A percentile compares a stretch with the other conserved stretches of the same genome.
Evolutionary conservation across 2,113 vertebrate species (phyloP).

Genomic region (Leptobrachium leishanense): DNA sequence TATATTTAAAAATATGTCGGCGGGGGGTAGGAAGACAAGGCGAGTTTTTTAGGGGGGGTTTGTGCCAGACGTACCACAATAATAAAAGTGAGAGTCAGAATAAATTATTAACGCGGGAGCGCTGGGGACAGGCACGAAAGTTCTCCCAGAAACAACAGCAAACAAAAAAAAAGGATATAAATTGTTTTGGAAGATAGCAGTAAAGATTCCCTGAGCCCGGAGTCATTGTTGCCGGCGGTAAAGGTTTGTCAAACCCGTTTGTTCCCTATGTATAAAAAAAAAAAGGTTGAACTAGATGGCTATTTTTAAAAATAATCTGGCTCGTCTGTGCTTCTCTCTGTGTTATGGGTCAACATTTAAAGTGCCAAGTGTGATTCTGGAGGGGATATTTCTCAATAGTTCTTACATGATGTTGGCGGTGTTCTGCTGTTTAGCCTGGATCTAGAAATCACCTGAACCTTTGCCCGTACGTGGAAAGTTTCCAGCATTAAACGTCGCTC

Average conservation of each 20-base stretch:
- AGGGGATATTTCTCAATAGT: conserved; percentile 47
- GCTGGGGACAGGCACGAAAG: conserved; percentile 21
- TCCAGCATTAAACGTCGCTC: conserved; percentile 35
- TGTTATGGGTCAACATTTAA: conserved; percentile 40
- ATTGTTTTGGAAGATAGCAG: conserved; percentile 21
- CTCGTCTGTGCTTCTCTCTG: conserved; percentile 21
- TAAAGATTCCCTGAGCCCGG: conserved; percentile 20
- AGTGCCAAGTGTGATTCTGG: conserved; percentile 42
- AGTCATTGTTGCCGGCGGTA: conserved; percentile 30
- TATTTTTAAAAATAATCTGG: conserved; percentile 40
- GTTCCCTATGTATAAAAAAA: background rate
- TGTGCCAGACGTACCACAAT: conserved; percentile 20
- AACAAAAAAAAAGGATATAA: background rate
- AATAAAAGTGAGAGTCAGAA: conserved; percentile 36
- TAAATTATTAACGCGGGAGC: conserved; percentile 39
- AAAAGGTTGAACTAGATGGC: conserved; percentile 23
- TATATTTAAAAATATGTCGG: background rate
- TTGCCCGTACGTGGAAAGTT: conserved; percentile 26
- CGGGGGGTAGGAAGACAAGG: no score
- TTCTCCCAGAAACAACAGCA: background rate
- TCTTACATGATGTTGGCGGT: conserved; percentile 41
- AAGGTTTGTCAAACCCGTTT: conserved; percentile 21
- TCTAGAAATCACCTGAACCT: conserved; percentile 45
- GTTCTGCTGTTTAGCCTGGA: conserved; percentile 45
- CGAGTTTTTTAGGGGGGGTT: no score